Evolutionary conservation across 2,113 vertebrate genomes (phyloP).

Genomic region (Euleptes europaea): DNA sequence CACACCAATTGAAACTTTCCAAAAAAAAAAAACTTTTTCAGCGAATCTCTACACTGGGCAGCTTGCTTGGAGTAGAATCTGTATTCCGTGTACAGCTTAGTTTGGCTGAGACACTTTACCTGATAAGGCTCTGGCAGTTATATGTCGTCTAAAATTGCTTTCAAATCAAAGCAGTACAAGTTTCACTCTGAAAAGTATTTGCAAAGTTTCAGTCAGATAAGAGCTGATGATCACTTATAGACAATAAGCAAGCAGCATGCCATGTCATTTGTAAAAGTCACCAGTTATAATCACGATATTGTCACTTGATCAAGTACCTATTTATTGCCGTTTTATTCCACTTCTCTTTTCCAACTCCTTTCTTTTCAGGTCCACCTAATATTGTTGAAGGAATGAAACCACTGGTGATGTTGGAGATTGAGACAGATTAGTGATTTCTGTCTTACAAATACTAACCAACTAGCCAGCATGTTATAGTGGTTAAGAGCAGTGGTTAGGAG

Average conservation of each 20-base stretch:
- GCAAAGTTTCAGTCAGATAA: conserved; percentile 15
- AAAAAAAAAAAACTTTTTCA: neutral
- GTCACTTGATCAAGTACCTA: neutral
- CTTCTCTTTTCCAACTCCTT: neutral
- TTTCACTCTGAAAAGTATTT: conserved; percentile 22
- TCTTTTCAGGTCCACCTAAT: neutral
- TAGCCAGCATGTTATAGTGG: too few relatives aligned
- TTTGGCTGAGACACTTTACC: neutral
- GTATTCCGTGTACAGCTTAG: neutral
- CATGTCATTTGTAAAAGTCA: conserved; percentile 19
- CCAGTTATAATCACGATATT: conserved; percentile 3
- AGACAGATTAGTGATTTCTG: neutral
- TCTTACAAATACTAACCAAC: neutral
- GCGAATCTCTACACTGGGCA: neutral
- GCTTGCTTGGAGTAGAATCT: conserved; percentile 1
- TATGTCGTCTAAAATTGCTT: conserved; percentile 14
- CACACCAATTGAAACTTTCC: neutral
- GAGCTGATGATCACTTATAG: neutral
- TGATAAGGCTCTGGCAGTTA: conserved; percentile 13
- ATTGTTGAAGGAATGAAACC: neutral
- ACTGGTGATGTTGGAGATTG: neutral
- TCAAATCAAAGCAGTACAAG: neutral
- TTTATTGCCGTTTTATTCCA: neutral
- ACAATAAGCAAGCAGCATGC: neutral
- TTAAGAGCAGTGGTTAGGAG: too few relatives aligned